Base-by-base conservation (phyloP, 2,797 vertebrate species). In the Sebastes taczanowskii region DNA sequence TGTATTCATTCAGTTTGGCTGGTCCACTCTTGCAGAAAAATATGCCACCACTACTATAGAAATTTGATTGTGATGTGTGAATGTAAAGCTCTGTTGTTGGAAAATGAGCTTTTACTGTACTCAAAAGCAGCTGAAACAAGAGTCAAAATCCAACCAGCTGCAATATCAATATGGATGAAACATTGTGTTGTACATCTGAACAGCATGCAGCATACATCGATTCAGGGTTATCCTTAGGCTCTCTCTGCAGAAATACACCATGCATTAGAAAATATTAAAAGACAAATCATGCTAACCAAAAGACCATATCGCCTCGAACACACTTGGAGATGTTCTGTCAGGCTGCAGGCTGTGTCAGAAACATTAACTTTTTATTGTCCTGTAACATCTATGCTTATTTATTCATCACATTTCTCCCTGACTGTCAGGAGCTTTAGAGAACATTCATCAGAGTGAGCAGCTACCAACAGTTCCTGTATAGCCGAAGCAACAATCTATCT, bases 301-400 rank as follows among this genome's bases (percentile, higher is more conserved):
- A 69, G 63, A 35, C 8, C 56, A 63, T 59, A 42, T 70, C 73
- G 30, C 71, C 62, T n/a, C 5, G 22, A 65, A 56, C 53, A 25
- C 16, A 22, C n/a, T 32, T 46, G 34, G 38, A 64, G 35, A 86
- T 58, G 53, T 72, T 80, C 32, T 78, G 75, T 34, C 8, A 32
- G 38, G 75, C 78, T 74, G 71, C 80, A 74, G 75, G 80, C 75
- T 22, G 32, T 62, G 76, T 80, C 23, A 58, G 56, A 86, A 68
- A 74, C 75, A 83, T 75, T 71, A 74, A 86, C 46, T 84, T 87
- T 71, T 76, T 82, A 77, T 83, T 84, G 68, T 80, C 29, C 74
- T 76, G 20, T 71, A 78, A 86, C 75, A 81, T 70, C 42, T 66
- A 49, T 52, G 74, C 58, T 84, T 82, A 61, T 82, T 77, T 80